Conservation (phyloP, 2,888 invertebrate species). For the Myathropa florea region DNA sequence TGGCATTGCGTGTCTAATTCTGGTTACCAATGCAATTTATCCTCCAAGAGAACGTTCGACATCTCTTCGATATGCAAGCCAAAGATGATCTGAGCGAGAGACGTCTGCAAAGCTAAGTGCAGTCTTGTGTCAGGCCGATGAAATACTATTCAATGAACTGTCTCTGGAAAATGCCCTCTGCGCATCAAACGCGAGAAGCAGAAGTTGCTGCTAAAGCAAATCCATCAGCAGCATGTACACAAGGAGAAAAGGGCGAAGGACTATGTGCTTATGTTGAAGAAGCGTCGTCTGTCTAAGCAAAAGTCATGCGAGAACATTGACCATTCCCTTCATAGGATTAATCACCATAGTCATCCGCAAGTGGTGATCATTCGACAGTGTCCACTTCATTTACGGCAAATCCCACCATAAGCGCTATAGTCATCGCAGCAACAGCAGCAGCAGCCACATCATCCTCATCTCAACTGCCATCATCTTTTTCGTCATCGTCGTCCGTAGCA, state of each 20-base stretch:
- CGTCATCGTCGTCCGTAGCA: constrained; percentile 50
- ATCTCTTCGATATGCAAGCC: constrained; percentile 93
- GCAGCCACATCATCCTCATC: constrained; percentile 1
- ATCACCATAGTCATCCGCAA: constrained; percentile 46
- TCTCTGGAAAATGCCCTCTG: constrained; percentile 77
- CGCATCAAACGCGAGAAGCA: constrained; percentile 76
- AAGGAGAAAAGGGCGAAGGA: constrained; percentile 78
- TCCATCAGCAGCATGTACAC: constrained; percentile 66
- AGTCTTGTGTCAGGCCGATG: constrained; percentile 85
- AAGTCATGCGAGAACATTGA: constrained; percentile 79
- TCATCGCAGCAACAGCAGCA: background rate
- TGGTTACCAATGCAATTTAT: constrained; percentile 95
- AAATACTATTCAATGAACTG: constrained; percentile 77
- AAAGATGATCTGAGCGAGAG: constrained; percentile 89
- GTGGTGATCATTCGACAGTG: constrained; percentile 55
- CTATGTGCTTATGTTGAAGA: constrained; percentile 78
- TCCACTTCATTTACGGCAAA: constrained; percentile 57
- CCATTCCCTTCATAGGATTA: constrained; percentile 55
- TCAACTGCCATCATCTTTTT: constrained; percentile 13
- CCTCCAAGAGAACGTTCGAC: constrained; percentile 90
- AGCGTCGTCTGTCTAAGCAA: constrained; percentile 79
- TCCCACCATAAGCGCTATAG: constrained; percentile 45
- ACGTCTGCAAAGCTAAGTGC: constrained; percentile 87
- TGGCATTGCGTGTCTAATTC: constrained; percentile 87
- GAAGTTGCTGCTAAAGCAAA: constrained; percentile 63